Evolutionary conservation across 2,113 vertebrate genomes (phyloP), one percentile per base, ranked within the genome.

Genomic region (Psilopogon haemacephalus): DNA sequence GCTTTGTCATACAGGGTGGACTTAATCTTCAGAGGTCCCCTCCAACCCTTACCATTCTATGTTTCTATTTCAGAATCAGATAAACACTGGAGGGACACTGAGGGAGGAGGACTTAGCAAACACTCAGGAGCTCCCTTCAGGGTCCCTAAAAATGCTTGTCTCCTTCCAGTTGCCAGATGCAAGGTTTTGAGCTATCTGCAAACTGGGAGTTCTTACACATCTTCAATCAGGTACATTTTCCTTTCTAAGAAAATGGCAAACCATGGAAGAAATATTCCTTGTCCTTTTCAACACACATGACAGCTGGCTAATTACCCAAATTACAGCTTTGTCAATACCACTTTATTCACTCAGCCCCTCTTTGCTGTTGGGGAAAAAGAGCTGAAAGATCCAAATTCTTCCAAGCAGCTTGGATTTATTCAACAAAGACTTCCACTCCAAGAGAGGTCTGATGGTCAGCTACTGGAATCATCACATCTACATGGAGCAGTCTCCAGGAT

Each of bases 221-320:
- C 76, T 74, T 67, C 81, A 67, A 14, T 8, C 0, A 1, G 78
- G 92, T 14, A 10, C 17, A 14, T 87, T 67, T 67, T 59, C 55
- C 55, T 13, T 73, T 44, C 67, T 37, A 70, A 69, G 46, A n/a
- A 54, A 89, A 58, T n/a, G 16, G 37, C 74, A 93, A 40, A 63
- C 20, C 86, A 86, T 32, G 68, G 27, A 87, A 87, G 87, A 89
- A 93, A 95, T 73, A 91, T 13, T 87, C 93, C 76, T 78, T 50
- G 79, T 69, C 94, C 92, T 72, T 91, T 79, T 37, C 71, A 62
- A 54, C 21, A 15, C 38, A 73, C 58, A 65, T 16, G 10, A 85
- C 93, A 94, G 93, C 78, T 94, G 89, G 89, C 75, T 95, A 89
- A 94, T 95, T 94, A 89, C 89, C 60, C 76, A 94, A 87, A 93